Evolutionary conservation across 2,797 vertebrate species (phyloP).

Genomic region (Sciaenops ocellatus): DNA sequence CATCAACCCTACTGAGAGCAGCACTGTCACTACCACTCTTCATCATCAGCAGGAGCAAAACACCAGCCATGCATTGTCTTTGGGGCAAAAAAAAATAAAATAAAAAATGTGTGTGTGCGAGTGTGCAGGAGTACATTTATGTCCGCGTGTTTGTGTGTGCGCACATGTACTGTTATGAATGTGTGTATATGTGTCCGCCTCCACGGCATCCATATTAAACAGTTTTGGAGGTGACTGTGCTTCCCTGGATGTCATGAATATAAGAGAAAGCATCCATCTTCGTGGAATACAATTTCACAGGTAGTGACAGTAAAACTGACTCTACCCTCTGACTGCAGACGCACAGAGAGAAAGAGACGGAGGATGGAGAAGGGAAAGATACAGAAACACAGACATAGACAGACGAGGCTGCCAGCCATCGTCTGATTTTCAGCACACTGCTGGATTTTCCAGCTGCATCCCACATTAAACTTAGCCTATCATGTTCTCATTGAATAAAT

Average conservation of each 20-base stretch:
- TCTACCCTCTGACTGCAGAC: conserved; percentile 77
- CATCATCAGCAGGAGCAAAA: conserved; percentile 82
- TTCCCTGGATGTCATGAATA: conserved; percentile 87
- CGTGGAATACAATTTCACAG: conserved; percentile 88
- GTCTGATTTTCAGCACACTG: conserved; percentile 73
- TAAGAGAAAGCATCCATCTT: conserved; percentile 88
- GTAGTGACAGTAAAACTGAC: conserved; percentile 86
- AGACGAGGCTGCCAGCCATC: conserved; percentile 74
- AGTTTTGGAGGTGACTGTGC: conserved; percentile 86
- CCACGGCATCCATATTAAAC: conserved; percentile 83
- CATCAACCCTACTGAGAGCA: conserved; percentile 80
- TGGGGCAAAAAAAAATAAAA: conserved; percentile 70
- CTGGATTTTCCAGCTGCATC: conserved; percentile 76
- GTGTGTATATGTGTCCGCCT: conserved; percentile 71
- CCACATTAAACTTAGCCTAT: conserved; percentile 77
- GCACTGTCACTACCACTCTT: conserved; percentile 84
- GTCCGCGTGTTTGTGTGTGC: conserved; percentile 41
- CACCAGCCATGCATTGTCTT: conserved; percentile 83
- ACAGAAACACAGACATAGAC: conserved; percentile 72
- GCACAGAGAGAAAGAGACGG: conserved; percentile 69
- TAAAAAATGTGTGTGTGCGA: conserved; percentile 9
- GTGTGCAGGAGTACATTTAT: conserved; percentile 48
- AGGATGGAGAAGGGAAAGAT: conserved; percentile 71
- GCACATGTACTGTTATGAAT: conserved; percentile 37
- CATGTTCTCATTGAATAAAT: conserved; percentile 78